Evolutionary conservation across 2,797 vertebrate genomes (phyloP).

Genomic region (Tapera naevia): DNA sequence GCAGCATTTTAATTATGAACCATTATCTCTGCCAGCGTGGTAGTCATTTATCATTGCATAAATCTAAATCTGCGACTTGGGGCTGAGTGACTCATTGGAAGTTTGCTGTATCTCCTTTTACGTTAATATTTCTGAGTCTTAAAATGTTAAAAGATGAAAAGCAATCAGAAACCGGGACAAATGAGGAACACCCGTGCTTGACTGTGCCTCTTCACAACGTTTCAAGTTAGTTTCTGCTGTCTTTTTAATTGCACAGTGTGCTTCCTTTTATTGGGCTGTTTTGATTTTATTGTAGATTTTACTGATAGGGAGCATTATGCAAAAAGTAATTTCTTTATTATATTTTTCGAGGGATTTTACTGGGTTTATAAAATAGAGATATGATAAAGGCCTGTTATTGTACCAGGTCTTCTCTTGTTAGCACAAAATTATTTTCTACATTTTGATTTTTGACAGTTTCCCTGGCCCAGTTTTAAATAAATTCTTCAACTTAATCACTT

Average conservation of each 20-base stretch:
- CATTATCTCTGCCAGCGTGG: background rate
- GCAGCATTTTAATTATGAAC: background rate
- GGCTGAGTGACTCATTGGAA: background rate
- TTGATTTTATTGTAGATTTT: conserved; percentile 31
- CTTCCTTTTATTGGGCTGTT: conserved; percentile 17
- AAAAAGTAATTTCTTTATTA: background rate
- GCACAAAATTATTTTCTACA: background rate
- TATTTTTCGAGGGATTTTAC: background rate
- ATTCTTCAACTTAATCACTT: background rate
- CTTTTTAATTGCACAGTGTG: conserved; percentile 9
- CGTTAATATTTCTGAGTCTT: background rate
- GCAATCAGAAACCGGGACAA: background rate
- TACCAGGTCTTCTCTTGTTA: background rate
- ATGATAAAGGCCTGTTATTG: background rate
- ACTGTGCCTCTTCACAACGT: background rate
- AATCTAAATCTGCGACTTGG: background rate
- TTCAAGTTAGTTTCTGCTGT: conserved; percentile 5
- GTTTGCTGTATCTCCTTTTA: background rate
- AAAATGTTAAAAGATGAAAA: background rate
- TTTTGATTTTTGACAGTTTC: background rate
- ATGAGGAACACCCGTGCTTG: background rate
- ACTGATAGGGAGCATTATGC: background rate
- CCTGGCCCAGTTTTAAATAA: background rate
- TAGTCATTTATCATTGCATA: background rate
- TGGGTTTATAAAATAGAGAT: background rate